Evolutionary conservation across 2,113 vertebrate species (phyloP), one percentile per base, ranked within the genome.

Genomic region (Thymallus thymallus): DNA sequence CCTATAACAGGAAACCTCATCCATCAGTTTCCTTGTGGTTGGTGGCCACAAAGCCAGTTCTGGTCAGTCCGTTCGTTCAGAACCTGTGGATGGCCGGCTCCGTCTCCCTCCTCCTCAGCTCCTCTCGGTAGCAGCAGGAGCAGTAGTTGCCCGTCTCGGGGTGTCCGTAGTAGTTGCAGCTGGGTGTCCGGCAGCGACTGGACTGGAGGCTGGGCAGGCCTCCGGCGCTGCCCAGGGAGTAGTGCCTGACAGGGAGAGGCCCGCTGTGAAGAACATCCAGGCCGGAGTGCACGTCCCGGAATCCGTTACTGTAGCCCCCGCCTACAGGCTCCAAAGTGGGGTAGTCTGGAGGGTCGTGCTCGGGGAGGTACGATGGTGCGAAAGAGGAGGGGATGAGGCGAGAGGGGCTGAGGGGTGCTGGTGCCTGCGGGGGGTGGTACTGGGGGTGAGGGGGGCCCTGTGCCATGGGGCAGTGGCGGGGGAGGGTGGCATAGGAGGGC

Each of bases 111-210:
- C 93, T 93, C 80, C 91, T 95, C 87, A 97, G 85, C 91, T 97
- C 96, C 24, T 97, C 96, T 35, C 90, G 87, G 87, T 97, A 99
- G 83, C 97, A 99, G 90, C 92, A 98, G 48, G 97, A 99, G 83
- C 97, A 99, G 91, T 96, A 98, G 90, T 99, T 94, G 80, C 95
- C 94, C 0, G 97, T 98, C 82, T 98, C 96, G 0, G 97, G 96
- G 79, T 97, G 96, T 79, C 97, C 97, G 0, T 97, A 99, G 87
- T 94, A 99, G 85, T 91, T 93, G 92, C 97, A 99, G 92, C 89
- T 94, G 10, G 94, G 94, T 26, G 96, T 96, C 82, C 93, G 94
- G 91, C 97, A 99, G 78, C 94, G 95, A 86, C 90, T 94, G 87
- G 97, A 95, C 89, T 91, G 94, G 24, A 93, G 73, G 66, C 5